A percentile compares a stretch with the other conserved stretches of the same genome.
These are phyloP conservation scores for Mamestra configurata DNA, from an alignment of 1,140 invertebrate genomes.

Conservation along the genomic window DNA sequence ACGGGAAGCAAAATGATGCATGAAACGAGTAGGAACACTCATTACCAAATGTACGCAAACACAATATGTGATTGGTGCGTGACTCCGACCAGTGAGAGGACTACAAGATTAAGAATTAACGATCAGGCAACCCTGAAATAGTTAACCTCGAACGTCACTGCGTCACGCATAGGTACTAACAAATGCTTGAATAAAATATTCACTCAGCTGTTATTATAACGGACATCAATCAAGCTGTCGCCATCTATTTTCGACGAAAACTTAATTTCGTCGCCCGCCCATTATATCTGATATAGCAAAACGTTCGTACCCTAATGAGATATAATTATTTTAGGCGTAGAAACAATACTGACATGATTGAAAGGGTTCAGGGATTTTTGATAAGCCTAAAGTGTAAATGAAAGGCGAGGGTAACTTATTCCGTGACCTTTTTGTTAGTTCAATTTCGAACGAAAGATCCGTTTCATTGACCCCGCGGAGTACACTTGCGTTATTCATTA, in stretches of 20 bases:
- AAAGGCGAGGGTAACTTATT: slow-evolving; percentile 23
- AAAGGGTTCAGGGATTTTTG: slow-evolving; percentile 24
- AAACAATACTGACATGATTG: slow-evolving; percentile 53
- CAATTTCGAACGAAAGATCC: background rate
- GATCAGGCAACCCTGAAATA: slow-evolving; percentile 74
- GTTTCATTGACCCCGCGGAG: background rate
- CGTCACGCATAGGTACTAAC: slow-evolving; percentile 72
- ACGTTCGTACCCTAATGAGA: slow-evolving; percentile 56
- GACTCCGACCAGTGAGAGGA: slow-evolving; percentile 65
- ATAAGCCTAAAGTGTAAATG: slow-evolving; percentile 44
- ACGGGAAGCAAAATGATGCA: background rate
- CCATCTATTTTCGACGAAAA: slow-evolving; percentile 78
- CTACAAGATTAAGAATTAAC: slow-evolving; percentile 72
- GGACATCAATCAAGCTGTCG: slow-evolving; percentile 80
- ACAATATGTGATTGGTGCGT: slow-evolving; percentile 59
- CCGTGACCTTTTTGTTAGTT: slow-evolving; percentile 27
- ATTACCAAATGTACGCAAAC: slow-evolving; percentile 49
- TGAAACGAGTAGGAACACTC: background rate
- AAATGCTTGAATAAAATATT: slow-evolving; percentile 79
- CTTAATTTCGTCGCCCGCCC: slow-evolving; percentile 71
- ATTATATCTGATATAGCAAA: slow-evolving; percentile 57
- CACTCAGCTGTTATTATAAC: slow-evolving; percentile 76
- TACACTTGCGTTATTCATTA: slow-evolving; percentile 40
- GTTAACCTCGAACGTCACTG: slow-evolving; percentile 72
- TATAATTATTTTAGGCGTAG: slow-evolving; percentile 55